phyloP scores from a whole-genome alignment of 2,888 invertebrate species.

The Troides aeacus region DNA sequence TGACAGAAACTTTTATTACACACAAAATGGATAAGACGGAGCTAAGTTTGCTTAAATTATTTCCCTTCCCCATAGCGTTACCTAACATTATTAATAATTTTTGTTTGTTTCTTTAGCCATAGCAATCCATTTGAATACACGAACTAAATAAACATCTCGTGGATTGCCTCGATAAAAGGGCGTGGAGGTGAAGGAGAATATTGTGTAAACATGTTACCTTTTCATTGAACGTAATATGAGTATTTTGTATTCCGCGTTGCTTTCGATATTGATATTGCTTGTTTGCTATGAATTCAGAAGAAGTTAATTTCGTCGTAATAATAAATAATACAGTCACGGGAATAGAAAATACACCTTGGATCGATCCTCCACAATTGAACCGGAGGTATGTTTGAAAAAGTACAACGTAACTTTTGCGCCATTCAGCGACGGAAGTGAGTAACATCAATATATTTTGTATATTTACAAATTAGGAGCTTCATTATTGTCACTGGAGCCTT shows the following conservation, averaged over 20 bases:
- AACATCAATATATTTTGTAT: too few relatives aligned
- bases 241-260: constrained; percentile 24
- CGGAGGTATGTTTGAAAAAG: too few relatives aligned
- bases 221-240: constrained; percentile 17
- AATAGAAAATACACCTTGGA: too few relatives aligned
- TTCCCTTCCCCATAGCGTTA: not conserved
- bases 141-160: constrained; percentile 15
- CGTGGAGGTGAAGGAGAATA: constrained; percentile 19
- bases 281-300: constrained; percentile 25
- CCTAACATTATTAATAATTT: not conserved
- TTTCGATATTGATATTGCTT: constrained; percentile 26
- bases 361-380: too few relatives aligned
- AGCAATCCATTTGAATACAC: constrained; percentile 8
- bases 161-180: constrained; percentile 3
- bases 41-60: not conserved
- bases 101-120: not conserved
- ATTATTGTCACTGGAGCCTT: too few relatives aligned
- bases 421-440: too few relatives aligned
- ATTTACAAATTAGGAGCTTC: too few relatives aligned
- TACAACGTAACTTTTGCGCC: too few relatives aligned
- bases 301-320: constrained; percentile 11
- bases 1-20: not conserved
- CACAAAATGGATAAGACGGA: too few relatives aligned
- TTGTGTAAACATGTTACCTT: constrained; percentile 29
- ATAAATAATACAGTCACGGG: too few relatives aligned